A percentile compares a stretch with the other conserved stretches of the same genome.
Evolutionary conservation across 2,888 invertebrate genomes (phyloP).

Genomic region (Pyrrhia umbra): DNA sequence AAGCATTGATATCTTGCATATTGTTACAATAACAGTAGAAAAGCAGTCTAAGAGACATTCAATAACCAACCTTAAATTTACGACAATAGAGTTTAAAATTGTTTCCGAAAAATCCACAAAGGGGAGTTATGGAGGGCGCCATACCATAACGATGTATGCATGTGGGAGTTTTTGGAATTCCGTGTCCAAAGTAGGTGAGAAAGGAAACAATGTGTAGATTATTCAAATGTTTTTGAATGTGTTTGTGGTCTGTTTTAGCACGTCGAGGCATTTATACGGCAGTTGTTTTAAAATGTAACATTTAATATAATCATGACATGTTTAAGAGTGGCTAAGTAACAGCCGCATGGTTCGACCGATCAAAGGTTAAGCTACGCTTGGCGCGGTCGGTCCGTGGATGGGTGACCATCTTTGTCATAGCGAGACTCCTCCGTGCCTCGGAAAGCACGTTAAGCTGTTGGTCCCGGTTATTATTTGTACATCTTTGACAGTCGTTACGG

Average conservation of each 20-base stretch:
- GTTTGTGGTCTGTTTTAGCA: background rate
- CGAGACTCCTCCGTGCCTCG: too few relatives aligned
- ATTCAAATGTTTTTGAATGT: conserved; percentile 14
- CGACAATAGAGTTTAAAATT: background rate
- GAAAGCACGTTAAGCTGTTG: too few relatives aligned
- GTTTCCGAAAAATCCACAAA: background rate
- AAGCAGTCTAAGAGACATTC: background rate
- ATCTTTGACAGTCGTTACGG: too few relatives aligned
- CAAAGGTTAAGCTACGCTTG: too few relatives aligned
- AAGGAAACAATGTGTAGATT: conserved; percentile 1
- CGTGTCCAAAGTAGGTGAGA: conserved; percentile 18
- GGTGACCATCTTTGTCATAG: too few relatives aligned
- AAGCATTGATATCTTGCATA: conserved; percentile 51
- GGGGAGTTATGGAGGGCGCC: background rate
- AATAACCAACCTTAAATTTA: background rate
- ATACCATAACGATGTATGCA: conserved; percentile 16
- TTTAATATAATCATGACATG: too few relatives aligned
- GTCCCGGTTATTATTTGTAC: too few relatives aligned
- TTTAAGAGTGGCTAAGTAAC: too few relatives aligned
- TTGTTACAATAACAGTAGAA: conserved; percentile 26
- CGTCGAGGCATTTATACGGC: background rate
- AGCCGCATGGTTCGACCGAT: too few relatives aligned
- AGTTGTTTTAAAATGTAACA: background rate
- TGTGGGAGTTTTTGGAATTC: conserved; percentile 15
- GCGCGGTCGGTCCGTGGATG: too few relatives aligned